Base-by-base conservation (phyloP, 2,797 vertebrate genomes). In the Poecilia velifera region DNA sequence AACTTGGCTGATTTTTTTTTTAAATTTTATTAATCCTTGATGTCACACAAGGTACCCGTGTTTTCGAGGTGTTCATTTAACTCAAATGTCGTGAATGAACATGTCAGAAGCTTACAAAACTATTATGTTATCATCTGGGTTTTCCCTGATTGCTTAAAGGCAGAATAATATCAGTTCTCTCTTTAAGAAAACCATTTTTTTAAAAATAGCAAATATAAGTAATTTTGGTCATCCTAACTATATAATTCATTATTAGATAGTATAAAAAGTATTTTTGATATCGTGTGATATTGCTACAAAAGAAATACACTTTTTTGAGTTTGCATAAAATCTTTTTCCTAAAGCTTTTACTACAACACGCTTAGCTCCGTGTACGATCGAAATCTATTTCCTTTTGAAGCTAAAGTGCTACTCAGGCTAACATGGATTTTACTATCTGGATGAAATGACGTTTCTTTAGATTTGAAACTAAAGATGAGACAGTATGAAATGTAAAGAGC, bases 391-490 rank as follows among this genome's bases (percentile, higher is more conserved):
- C 46, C 13, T 36, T 46, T 16, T 51, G 28, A 83, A 78, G 31
- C 22, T 71, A 28, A 70, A 36, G 78, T 81, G 14, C 6, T 75
- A 82, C 66, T 36, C 41, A 31, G 31, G 18, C 5, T 49, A 73
- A 77, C 79, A 28, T 18, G 25, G 25, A 71, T 78, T 80, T 82
- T 87, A 82, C 46, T 28, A 66, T 81, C 78, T 76, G 66, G 66
- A 85, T 90, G 91, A 47, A 84, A 87, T 78, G 77, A 85, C 73
- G 84, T 86, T 78, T 86, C 64, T 39, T 57, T 62, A 82, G 68
- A 79, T 47, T 77, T 39, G 6, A 82, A 43, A 43, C 73, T 34
- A 55, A 47, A 74, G 73, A 87, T 76, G 74, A 43, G 66, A 71
- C 73, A 79, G 79, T 68, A 55, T 51, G 74, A 66, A 79, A 83